Conservation (phyloP, 2,797 vertebrate genomes). For the Girardinus metallicus region DNA sequence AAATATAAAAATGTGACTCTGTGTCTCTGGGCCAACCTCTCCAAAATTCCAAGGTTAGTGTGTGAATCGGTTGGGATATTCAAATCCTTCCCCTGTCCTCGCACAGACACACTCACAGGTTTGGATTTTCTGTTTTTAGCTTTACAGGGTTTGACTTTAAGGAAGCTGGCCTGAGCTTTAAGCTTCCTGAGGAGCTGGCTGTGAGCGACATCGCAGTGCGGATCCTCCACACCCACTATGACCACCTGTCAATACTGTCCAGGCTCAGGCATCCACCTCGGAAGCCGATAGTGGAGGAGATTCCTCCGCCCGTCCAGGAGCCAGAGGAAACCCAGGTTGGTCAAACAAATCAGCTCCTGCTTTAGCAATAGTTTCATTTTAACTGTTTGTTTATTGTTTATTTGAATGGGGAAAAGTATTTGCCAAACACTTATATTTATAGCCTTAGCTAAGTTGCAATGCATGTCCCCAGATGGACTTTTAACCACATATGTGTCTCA, state of each 20-base stretch:
- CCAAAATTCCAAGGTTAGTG: constrained; percentile 86
- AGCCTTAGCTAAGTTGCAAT: neutral
- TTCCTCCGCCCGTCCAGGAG: constrained; percentile 29
- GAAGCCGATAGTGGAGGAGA: constrained; percentile 42
- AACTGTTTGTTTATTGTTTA: neutral
- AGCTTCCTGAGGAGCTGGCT: constrained; percentile 85
- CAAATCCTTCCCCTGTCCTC: too few relatives aligned
- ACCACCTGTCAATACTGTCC: constrained; percentile 84
- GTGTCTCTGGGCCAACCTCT: constrained; percentile 94
- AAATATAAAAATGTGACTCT: constrained; percentile 82
- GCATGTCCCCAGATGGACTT: neutral
- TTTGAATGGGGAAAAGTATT: neutral
- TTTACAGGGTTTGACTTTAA: constrained; percentile 81
- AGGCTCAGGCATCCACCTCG: constrained; percentile 36
- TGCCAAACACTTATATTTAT: neutral
- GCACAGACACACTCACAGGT: neutral
- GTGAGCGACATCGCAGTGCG: constrained; percentile 81
- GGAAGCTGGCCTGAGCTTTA: constrained; percentile 79
- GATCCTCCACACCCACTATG: constrained; percentile 87
- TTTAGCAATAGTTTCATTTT: neutral
- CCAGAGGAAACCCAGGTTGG: constrained; percentile 55
- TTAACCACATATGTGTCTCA: too few relatives aligned
- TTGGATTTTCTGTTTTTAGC: constrained; percentile 66
- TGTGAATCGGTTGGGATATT: neutral
- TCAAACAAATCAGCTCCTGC: neutral